Evolutionary conservation across 2,113 vertebrate genomes (phyloP).

Genomic region (rat (Rattus norvegicus)): DNA sequence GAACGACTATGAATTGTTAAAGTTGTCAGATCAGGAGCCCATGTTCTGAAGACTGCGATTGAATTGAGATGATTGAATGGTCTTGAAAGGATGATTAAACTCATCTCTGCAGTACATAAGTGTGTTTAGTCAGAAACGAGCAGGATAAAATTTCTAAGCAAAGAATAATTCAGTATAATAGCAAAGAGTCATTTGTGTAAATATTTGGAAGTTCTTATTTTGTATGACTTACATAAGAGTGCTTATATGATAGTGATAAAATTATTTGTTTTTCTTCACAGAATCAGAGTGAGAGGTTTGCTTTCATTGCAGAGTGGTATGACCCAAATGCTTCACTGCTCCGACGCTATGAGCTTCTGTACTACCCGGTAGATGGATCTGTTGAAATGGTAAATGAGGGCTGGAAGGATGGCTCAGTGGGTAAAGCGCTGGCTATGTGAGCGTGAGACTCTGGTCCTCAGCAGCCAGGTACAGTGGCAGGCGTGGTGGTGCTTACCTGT

Average conservation of each 20-base stretch:
- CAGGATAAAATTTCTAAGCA: not conserved
- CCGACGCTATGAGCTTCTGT: slow-evolving; percentile 94
- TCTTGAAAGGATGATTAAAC: not conserved
- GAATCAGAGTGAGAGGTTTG: slow-evolving; percentile 93
- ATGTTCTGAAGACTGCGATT: not conserved
- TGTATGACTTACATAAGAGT: not conserved
- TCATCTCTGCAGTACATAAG: not conserved
- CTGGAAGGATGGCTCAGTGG: not conserved
- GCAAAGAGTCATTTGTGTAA: not conserved
- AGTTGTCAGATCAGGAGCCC: not conserved
- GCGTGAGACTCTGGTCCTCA: not conserved
- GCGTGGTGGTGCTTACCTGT: too few relatives aligned
- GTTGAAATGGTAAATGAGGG: slow-evolving; percentile 94
- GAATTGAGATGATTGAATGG: not conserved
- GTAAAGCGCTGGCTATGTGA: not conserved
- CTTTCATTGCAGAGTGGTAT: slow-evolving; percentile 96
- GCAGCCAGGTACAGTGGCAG: not conserved
- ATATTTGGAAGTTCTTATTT: slow-evolving; percentile 18
- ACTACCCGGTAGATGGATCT: slow-evolving; percentile 93
- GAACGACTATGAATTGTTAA: not conserved
- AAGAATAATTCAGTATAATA: not conserved
- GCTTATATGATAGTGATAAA: slow-evolving; percentile 44
- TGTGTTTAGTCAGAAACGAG: slow-evolving; percentile 10
- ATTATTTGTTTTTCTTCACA: slow-evolving; percentile 70
- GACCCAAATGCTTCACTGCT: slow-evolving; percentile 93